Percentiles rank a stretch among this genome's conserved stretches.
phyloP scores from a whole-genome alignment of 2,113 vertebrate genomes.

The Paratilapia polleni region DNA sequence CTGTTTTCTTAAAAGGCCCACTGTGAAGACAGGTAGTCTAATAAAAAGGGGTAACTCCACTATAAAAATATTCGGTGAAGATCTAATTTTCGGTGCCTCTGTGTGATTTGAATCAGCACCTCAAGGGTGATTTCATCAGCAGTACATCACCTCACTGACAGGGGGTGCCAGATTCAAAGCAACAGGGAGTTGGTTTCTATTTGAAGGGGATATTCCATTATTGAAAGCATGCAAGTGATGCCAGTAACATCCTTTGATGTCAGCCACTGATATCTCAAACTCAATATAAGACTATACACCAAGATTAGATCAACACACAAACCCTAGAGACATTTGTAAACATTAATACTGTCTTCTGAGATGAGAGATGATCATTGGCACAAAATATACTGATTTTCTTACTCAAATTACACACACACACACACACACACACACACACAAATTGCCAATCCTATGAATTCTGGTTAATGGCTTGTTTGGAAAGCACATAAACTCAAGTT shows the following conservation, averaged over 20 bases:
- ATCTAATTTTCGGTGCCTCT: background rate
- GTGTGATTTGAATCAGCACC: background rate
- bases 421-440: background rate
- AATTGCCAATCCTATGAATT: conserved; percentile 4
- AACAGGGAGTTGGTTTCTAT: background rate
- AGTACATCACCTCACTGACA: conserved; percentile 23
- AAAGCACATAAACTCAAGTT: conserved; percentile 5
- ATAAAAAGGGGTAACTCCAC: background rate
- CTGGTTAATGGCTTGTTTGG: conserved; percentile 8
- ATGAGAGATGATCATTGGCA: conserved; percentile 1
- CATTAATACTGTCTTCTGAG: background rate
- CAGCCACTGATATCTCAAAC: conserved; percentile 11
- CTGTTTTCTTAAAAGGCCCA: background rate
- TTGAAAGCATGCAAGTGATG: conserved; percentile 29
- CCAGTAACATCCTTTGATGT: background rate
- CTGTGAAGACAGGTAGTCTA: background rate
- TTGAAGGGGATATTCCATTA: conserved; percentile 19
- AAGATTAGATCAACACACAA: conserved; percentile 11
- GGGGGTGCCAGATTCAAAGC: conserved; percentile 62
- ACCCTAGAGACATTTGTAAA: background rate
- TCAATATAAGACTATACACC: background rate
- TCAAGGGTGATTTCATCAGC: background rate
- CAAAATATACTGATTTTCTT: background rate
- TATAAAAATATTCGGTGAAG: background rate
- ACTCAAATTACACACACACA: background rate